Percentiles rank a stretch among this genome's conserved stretches.
phyloP scores from a whole-genome alignment of 2,113 vertebrate species.

The Platichthys flesus region DNA sequence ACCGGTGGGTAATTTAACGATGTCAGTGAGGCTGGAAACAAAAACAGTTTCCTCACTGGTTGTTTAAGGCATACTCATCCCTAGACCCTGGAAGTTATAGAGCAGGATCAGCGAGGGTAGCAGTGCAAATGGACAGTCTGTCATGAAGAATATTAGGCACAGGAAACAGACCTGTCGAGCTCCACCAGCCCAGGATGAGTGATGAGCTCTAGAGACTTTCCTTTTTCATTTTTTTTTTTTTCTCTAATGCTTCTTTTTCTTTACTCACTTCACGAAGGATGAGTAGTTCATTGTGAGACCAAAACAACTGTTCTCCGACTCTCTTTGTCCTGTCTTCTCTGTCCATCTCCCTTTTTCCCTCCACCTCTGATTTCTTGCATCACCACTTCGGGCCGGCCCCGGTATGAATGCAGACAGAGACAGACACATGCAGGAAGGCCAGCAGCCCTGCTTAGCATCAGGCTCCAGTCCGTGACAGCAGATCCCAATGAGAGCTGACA shows the following conservation, averaged over 20 bases:
- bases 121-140: slow-evolving; percentile 80
- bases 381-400: slow-evolving; percentile 51
- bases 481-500: slow-evolving; percentile 84
- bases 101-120: slow-evolving; percentile 68
- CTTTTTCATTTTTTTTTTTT: slow-evolving; percentile 31
- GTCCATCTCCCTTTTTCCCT: slow-evolving; percentile 36
- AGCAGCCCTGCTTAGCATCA: slow-evolving; percentile 77
- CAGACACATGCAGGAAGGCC: slow-evolving; percentile 78
- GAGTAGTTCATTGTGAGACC: slow-evolving; percentile 68
- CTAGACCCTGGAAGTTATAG: slow-evolving; percentile 66
- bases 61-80: slow-evolving; percentile 56
- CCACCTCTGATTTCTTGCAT: slow-evolving; percentile 67
- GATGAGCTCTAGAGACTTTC: slow-evolving; percentile 77
- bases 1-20: slow-evolving; percentile 26
- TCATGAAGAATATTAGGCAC: slow-evolving; percentile 80
- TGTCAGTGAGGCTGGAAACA: slow-evolving; percentile 22
- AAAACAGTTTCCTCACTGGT: slow-evolving; percentile 52
- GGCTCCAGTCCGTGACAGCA: slow-evolving; percentile 78
- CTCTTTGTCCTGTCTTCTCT: slow-evolving; percentile 9
- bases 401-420: slow-evolving; percentile 75
- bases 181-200: slow-evolving; percentile 73
- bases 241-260: slow-evolving; percentile 4
- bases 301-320: slow-evolving; percentile 55
- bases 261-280: slow-evolving; percentile 65
- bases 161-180: slow-evolving; percentile 78